Base-by-base conservation (phyloP, 2,113 vertebrate species). In the Upupa epops region DNA sequence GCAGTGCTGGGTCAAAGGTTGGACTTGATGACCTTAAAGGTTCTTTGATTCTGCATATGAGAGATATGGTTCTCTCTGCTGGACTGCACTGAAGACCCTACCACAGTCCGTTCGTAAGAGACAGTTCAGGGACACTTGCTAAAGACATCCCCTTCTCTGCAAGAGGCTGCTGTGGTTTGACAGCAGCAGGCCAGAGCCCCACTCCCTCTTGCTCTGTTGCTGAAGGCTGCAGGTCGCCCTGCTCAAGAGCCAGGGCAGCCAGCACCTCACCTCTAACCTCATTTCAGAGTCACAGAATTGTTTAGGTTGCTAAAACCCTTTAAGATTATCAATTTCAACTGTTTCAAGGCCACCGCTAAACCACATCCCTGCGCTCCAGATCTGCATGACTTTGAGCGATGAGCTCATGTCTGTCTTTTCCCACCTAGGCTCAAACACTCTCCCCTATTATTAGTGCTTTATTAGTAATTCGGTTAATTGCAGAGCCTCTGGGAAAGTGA, bases 41-140 rank as follows among this genome's bases (percentile, higher is more conserved):
- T 42, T 42, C 40, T 42, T 11, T 15, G 15, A 42, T 42, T 42
- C 40, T 42, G 40, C 15, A 15, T 15, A 42, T 42, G 15, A 70
- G 60, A n/a, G 31, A 32, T 12, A 14, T 1, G 2, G 58, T 25
- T 52, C 36, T 24, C 24, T 40, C 64, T 45, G 49, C 66, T 31
- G 12, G 3, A 9, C 34, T 17, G 45, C 55, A 31, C 9, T 5
- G 6, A 16, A 4, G 15, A 66, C 42, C 29, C 19, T 2, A 6
- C 0, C 40, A 20, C 56, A 42, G 61, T 69, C 6, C 58, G 58
- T 0, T 3, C 16, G 1, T 8, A 16, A 2, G 13, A 42, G 46
- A 21, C 14, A 32, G n/a, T 29, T 37, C 11, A 5, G 32, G 19
- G 31, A 13, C 29, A 5, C 60, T 15, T 40, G 19, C 45, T 59